Conservation (phyloP, 2,113 vertebrate genomes). For the Gulo gulo region DNA sequence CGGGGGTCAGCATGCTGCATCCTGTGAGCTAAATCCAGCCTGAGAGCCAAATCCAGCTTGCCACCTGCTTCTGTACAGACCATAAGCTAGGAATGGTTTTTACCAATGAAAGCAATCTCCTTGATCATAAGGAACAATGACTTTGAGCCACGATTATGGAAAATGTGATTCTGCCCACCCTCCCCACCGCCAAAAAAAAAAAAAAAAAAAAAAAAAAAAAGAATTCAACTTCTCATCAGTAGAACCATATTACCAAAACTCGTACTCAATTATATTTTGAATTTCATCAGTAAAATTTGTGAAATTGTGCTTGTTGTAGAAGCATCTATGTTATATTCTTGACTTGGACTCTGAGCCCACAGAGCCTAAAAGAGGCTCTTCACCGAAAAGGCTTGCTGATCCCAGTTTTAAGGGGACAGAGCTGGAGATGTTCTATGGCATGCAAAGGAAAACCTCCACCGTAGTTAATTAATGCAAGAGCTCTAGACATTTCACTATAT, state of each 20-base stretch:
- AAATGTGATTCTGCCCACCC: background rate
- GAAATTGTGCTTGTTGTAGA: background rate
- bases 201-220: background rate
- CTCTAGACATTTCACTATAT: background rate
- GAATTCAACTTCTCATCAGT: background rate
- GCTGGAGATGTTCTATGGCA: background rate
- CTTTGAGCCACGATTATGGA: background rate
- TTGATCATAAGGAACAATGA: background rate
- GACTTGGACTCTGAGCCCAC: background rate
- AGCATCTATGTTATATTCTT: background rate
- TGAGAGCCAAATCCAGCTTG: background rate
- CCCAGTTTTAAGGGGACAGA: background rate
- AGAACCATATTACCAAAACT: background rate
- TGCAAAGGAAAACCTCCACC: background rate
- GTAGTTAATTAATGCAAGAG: background rate
- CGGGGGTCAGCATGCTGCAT: background rate
- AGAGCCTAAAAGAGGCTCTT: background rate
- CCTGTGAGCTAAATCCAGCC: background rate
- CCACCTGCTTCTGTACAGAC: background rate
- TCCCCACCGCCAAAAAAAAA: no score
- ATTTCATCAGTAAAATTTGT: background rate
- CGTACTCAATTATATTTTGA: background rate
- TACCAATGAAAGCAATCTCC: background rate
- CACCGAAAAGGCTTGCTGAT: background rate
- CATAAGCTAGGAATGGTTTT: background rate